Base-by-base conservation (phyloP, 2,888 invertebrate species). In the Campoplex nolae region DNA sequence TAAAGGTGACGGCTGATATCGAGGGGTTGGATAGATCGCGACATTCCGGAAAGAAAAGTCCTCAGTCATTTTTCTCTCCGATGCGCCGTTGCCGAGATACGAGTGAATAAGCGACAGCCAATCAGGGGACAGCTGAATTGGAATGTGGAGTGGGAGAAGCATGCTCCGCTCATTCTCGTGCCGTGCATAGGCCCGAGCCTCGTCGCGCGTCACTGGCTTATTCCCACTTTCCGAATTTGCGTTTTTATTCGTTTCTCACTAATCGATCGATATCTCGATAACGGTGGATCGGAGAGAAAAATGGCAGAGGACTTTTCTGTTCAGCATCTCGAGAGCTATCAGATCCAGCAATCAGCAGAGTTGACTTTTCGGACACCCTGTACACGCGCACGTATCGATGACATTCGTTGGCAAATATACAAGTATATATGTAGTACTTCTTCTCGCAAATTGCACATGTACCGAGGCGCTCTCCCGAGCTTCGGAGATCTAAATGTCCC, bases 401-500 rank as follows among this genome's bases (percentile, higher is more conserved):
- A 32, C 62, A 62, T 62, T 62, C 38, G 65, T 42, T 18, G 16
- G 68, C n/a, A n/a, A 28, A 28, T 51, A 42, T 58, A 32, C 54
- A 56, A 16, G 51, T 48, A 54, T 74, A 45, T 58, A 79, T 32
- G 6, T 38, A 23, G 23, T 45, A 70, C 65, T 48, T 80, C 73
- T 58, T 85, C 77, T 77, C 83, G 85, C 83, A 86, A 86, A 86
- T 86, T 86, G 83, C 83, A 75, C 75, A 71, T 68, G 85, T 76
- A 76, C 73, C 42, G 70, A 80, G 73, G 86, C 84, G 86, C 84
- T 58, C 48, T 54, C 62, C 62, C 76, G 81, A 68, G 79, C 68
- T 75, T 67, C 78, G 68, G 38, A 70, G 85, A 88, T 87, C 87
- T 88, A 87, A 88, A 88, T 87, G 87, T 85, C 81, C 83, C 80